Base-by-base conservation (phyloP, 2,888 invertebrate genomes). In the Ophion ellenae region DNA sequence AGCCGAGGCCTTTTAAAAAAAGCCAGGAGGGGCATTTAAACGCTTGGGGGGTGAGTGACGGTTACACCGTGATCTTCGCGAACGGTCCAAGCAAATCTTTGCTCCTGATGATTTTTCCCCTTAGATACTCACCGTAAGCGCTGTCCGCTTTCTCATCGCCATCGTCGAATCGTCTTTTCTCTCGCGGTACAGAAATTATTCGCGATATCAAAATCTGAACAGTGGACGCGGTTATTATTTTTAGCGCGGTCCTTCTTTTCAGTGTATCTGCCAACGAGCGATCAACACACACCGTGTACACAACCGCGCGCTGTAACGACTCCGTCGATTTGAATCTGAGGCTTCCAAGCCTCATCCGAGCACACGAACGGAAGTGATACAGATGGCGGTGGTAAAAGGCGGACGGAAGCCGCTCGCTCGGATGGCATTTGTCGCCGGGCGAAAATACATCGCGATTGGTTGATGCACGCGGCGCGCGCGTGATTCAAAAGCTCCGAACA, bases 311-410 rank as follows among this genome's bases (percentile, higher is more conserved):
- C 81, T 87, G 87, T 90, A 92, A 92, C 92, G 92, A 91, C 90
- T 91, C 86, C 81, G 69, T 73, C 88, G 90, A 90, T 92, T 92
- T 92, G 92, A 92, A 92, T 91, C 92, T 91, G 91, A 91, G 88
- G 88, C 89, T 90, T 57, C 82, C 73, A 73, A 80, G 75, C 81
- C 63, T 36, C 17, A 53, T 53, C 53, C 36, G 45, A 59, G 24
- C 36, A 57, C 76, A 20, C 40, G 45, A 77, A 69, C 81, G 81
- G 84, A 84, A 69, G 61, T 63, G 74, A 64, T 64, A 66, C 64
- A 85, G 85, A 75, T 71, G 82, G 85, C 82, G 66, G 85, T 83
- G 85, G 71, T 36, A 80, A 80, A 85, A 80, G 82, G 82, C 85
- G 82, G 85, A 64, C 82, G 82, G 82, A 85, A 61, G 40, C 76